These are phyloP conservation scores for Phainopepla nitens DNA, from an alignment of 2,113 vertebrate species.

Conservation along the genomic window DNA sequence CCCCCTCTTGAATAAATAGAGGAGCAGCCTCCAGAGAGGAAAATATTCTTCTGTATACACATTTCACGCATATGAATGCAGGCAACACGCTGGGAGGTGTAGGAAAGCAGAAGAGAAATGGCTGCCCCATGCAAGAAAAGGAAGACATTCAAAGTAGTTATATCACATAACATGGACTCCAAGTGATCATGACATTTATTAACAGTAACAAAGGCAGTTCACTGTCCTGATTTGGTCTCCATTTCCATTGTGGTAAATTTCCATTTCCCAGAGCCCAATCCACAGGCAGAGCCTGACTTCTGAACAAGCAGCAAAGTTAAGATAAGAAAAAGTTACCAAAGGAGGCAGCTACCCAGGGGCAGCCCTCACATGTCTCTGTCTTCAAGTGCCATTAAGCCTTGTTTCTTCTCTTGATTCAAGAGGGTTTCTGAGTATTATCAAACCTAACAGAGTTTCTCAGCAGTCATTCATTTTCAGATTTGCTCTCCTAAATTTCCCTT, in stretches of 20 bases:
- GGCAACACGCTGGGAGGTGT: neutral
- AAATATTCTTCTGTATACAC: neutral
- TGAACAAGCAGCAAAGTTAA: neutral
- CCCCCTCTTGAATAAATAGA: conserved; percentile 29
- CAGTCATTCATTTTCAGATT: neutral
- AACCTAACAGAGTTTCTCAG: neutral
- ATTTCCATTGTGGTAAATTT: neutral
- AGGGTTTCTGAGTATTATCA: neutral
- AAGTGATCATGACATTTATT: neutral
- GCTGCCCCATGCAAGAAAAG: neutral
- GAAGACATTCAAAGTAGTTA: neutral
- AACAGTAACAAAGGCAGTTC: neutral
- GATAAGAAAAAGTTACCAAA: neutral
- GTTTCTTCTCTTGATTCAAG: neutral
- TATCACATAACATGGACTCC: neutral
- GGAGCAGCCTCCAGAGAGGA: neutral
- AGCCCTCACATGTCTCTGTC: neutral
- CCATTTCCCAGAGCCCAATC: neutral
- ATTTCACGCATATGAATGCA: neutral
- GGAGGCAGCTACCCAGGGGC: neutral
- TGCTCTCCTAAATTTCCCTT: neutral
- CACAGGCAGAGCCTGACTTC: neutral
- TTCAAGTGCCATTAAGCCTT: neutral
- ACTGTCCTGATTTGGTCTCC: neutral
- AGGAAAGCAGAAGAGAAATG: neutral